Evolutionary conservation across 2,888 invertebrate genomes (phyloP), one percentile per base, ranked within the genome.

Genomic region (Gymnocheta viridis): DNA sequence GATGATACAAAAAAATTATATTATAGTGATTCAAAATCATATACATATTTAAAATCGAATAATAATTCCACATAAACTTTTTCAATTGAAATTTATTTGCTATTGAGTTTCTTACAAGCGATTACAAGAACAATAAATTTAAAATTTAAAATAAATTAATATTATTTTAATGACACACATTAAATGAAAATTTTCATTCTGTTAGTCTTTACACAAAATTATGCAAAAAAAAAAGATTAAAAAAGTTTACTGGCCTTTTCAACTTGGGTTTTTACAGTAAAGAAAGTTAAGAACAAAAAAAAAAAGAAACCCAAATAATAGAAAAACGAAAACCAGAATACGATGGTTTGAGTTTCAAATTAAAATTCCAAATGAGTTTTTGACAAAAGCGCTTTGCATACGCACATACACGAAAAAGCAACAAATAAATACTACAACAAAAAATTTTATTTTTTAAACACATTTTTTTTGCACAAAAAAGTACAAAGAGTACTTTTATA

Each of bases 341-440:
- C 24, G 56, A 19, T 67, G 67, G 81, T 51, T 62, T 76, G 51
- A 67, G 60, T 64, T 41, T 54, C 51, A 82, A 82, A 84, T 84
- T 84, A 81, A 81, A 81, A 84, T 84, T 84, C 84, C 81, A 84
- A 84, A 81, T 84, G 81, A 77, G 84, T 84, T 84, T 84, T 84
- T 84, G 84, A 81, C 84, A 81, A 84, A 83, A 84, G 77, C 76
- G 54, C 24, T 81, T 66, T 72, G 70, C 38, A 47, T 47, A 78
- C 64, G 41, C 67, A 69, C 17, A 60, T 24, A 78, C 10, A 66
- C 10, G 69, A 32, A 32, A 41, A 78, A 67, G 17, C 10, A 62
- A 60, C 44, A 58, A 73, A 80, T 54, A 73, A 67, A 56, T 47
- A 64, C 66, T 22, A 49, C 54, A 67, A 56, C 32, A 44, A 78